These are phyloP conservation scores for Achatina immaculata DNA, from an alignment of 1,140 invertebrate genomes.

Conservation along the genomic window DNA sequence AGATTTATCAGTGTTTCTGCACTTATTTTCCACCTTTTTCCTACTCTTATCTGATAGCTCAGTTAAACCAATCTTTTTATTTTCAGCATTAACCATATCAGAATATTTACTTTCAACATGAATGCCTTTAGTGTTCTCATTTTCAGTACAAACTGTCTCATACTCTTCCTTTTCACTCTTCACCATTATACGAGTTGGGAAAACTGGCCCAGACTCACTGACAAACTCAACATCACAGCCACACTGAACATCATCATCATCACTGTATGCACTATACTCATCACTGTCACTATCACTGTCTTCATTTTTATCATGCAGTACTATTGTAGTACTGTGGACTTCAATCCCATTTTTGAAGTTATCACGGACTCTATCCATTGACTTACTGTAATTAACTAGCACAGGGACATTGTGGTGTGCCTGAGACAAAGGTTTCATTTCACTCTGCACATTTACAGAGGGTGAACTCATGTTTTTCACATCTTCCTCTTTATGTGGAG, in stretches of 20 bases:
- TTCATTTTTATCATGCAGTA: background rate
- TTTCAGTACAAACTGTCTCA: background rate
- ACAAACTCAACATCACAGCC: background rate
- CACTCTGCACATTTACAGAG: background rate
- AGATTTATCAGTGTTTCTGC: no score
- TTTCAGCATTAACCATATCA: background rate
- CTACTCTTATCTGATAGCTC: no score
- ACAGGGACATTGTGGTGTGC: background rate
- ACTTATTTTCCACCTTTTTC: no score
- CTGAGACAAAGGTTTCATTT: background rate
- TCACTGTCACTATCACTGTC: background rate
- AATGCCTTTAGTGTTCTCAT: background rate
- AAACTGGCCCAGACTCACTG: background rate
- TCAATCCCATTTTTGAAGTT: background rate
- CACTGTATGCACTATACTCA: background rate
- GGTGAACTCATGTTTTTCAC: no score
- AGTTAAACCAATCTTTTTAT: background rate
- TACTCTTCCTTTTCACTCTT: background rate
- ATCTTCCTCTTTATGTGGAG: no score
- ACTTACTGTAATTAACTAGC: background rate
- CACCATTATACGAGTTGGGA: background rate
- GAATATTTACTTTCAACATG: background rate
- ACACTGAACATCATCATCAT: background rate
- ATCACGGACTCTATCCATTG: background rate
- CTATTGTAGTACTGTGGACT: constrained; percentile 5